Conservation (phyloP, 2,113 vertebrate species). For the Polypterus senegalus region DNA sequence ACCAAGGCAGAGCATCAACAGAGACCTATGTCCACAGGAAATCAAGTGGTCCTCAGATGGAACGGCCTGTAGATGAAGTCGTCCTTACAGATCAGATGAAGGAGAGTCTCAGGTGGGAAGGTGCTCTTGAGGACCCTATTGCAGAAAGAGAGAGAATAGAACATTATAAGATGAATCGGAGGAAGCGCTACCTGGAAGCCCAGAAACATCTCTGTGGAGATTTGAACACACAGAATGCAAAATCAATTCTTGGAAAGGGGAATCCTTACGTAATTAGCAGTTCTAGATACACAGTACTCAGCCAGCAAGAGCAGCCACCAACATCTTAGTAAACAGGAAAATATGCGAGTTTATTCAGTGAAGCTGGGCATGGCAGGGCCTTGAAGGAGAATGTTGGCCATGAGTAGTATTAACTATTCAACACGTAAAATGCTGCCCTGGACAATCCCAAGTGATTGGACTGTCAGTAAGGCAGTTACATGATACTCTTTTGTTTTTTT, state of each 20-base stretch:
- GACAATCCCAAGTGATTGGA: no score
- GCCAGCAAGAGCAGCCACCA: neutral
- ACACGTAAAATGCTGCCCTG: no score
- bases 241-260: fast-evolving
- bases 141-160: constrained; percentile 62
- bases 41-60: neutral
- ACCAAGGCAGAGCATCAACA: constrained; percentile 9
- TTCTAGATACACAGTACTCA: neutral
- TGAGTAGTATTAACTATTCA: no score
- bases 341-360: no score
- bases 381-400: neutral
- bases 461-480: no score
- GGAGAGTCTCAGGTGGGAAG: constrained; percentile 69
- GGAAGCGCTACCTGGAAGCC: constrained; percentile 54
- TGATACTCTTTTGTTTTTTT: no score
- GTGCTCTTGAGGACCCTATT: constrained; percentile 52
- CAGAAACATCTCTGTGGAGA: constrained; percentile 30
- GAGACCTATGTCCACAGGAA: constrained; percentile 2
- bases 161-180: constrained; percentile 55
- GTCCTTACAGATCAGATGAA: constrained; percentile 26
- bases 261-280: fast-evolving
- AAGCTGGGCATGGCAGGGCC: neutral
- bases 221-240: fast-evolving
- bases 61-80: neutral
- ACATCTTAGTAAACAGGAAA: no score